phyloP scores from a whole-genome alignment of 2,797 vertebrate genomes.

The Ctenopoma multispine region DNA sequence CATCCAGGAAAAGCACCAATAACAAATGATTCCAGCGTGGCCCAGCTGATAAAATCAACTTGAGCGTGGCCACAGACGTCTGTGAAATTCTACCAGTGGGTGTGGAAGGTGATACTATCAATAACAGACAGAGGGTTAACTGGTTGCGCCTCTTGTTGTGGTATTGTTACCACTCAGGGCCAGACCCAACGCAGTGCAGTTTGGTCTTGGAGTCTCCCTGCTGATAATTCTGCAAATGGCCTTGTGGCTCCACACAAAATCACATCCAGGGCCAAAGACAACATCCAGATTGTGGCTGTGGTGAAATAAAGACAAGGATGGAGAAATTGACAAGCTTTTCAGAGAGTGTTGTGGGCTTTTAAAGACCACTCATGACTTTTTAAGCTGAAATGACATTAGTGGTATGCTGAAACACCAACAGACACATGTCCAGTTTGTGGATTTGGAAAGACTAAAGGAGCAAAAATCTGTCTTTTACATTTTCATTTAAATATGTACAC shows the following conservation, averaged over 20 bases:
- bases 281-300: constrained; percentile 56
- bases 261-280: constrained; percentile 58
- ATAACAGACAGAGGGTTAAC: neutral
- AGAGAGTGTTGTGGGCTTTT: constrained; percentile 23
- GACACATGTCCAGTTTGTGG: constrained; percentile 30
- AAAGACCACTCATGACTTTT: constrained; percentile 31
- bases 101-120: constrained; percentile 15
- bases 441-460: constrained; percentile 23
- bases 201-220: constrained; percentile 45
- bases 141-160: constrained; percentile 12
- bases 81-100: constrained; percentile 52
- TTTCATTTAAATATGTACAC: neutral
- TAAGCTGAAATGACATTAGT: constrained; percentile 42
- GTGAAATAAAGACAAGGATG: constrained; percentile 51
- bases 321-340: constrained; percentile 31
- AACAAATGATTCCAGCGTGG: constrained; percentile 21
- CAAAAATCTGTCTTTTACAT: constrained; percentile 10
- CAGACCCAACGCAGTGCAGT: constrained; percentile 18
- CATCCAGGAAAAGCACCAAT: constrained; percentile 33
- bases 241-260: constrained; percentile 71
- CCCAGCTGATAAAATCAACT: constrained; percentile 21
- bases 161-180: neutral
- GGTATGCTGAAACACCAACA: constrained; percentile 25
- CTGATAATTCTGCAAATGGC: constrained; percentile 62
- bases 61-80: constrained; percentile 6